A percentile compares a stretch with the other conserved stretches of the same genome.
phyloP scores from a whole-genome alignment of 2,888 invertebrate species.

The Chaitophorus viminalis region DNA sequence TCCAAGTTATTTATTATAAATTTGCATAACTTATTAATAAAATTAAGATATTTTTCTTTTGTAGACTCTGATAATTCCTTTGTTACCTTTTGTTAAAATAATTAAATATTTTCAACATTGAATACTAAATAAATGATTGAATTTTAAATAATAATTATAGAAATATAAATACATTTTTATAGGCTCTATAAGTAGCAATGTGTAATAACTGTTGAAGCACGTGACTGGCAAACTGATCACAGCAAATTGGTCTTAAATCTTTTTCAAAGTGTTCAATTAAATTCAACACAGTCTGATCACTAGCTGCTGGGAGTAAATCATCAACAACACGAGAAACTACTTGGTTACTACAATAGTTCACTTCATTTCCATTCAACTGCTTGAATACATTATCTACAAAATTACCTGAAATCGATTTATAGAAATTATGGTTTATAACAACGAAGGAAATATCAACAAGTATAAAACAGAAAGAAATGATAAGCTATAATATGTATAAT shows the following conservation, averaged over 20 bases:
- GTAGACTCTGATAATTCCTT: neutral
- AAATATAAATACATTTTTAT: slow-evolving; percentile 22
- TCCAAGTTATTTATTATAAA: slow-evolving; percentile 86
- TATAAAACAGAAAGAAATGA: neutral
- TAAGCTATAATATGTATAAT: neutral
- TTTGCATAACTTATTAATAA: slow-evolving; percentile 77
- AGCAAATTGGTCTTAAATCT: slow-evolving; percentile 77
- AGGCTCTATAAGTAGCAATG: slow-evolving; percentile 71
- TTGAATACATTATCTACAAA: slow-evolving; percentile 82
- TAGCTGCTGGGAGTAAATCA: slow-evolving; percentile 76
- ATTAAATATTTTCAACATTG: neutral
- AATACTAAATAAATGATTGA: neutral
- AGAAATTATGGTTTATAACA: neutral
- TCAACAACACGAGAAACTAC: slow-evolving; percentile 83
- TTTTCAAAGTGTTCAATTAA: slow-evolving; percentile 74
- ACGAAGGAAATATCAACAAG: too few relatives aligned
- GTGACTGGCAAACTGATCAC: slow-evolving; percentile 82
- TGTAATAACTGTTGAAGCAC: slow-evolving; percentile 78
- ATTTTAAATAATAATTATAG: neutral
- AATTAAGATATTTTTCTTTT: slow-evolving; percentile 67
- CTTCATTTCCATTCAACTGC: slow-evolving; percentile 77
- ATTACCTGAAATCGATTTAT: slow-evolving; percentile 69
- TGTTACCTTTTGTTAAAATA: neutral
- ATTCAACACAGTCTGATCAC: slow-evolving; percentile 73
- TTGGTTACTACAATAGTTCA: slow-evolving; percentile 81